phyloP scores from a whole-genome alignment of 2,797 vertebrate species.

The Fringilla coelebs region DNA sequence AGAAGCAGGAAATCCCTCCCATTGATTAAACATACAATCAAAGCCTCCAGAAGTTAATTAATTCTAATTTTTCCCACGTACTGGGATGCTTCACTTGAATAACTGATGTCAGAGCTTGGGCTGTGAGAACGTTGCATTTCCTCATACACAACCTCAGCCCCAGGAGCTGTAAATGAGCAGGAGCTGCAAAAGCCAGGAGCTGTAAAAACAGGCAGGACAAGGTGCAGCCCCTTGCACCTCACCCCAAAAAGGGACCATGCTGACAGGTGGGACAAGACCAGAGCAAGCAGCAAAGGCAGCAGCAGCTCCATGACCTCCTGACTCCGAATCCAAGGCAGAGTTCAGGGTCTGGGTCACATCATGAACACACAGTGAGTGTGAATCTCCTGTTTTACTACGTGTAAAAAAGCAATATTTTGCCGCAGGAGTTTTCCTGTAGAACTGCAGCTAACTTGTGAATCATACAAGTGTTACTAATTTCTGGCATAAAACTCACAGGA shows the following conservation, averaged over 20 bases:
- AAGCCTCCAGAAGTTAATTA: constrained; percentile 3
- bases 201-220: background rate
- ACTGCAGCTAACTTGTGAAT: constrained; percentile 35
- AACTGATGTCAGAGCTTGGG: background rate
- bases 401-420: background rate
- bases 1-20: constrained; percentile 56
- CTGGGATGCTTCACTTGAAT: background rate
- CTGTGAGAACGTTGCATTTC: background rate
- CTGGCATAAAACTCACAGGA: constrained; percentile 43
- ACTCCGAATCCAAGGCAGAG: background rate
- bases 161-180: background rate
- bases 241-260: background rate
- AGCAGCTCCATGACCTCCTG: background rate
- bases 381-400: background rate
- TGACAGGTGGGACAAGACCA: background rate
- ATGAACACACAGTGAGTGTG: background rate
- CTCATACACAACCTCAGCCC: background rate
- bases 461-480: constrained; percentile 55
- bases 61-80: constrained; percentile 21
- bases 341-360: background rate
- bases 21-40: constrained; percentile 41
- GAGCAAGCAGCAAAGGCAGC: background rate
- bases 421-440: background rate
- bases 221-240: background rate
- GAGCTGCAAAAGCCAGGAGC: background rate